Conservation (phyloP, 2,113 vertebrate species). For the Glaucidium brasilianum region DNA sequence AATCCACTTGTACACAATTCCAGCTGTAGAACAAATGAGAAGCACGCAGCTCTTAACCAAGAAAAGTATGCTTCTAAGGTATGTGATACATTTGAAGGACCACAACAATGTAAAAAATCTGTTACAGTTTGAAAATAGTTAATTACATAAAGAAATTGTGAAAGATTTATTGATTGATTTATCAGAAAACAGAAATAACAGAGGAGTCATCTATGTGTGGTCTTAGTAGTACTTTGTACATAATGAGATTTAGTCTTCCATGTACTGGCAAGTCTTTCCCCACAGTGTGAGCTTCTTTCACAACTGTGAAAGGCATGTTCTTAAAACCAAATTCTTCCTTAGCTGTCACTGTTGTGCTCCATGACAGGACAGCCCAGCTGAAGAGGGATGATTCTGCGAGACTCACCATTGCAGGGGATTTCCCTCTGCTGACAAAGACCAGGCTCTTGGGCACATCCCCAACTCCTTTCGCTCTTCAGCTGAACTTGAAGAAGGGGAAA, state of each 20-base stretch:
- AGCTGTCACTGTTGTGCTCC: neutral
- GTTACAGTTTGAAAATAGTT: neutral
- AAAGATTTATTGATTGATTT: neutral
- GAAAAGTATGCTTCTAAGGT: neutral
- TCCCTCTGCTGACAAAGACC: neutral
- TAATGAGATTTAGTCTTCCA: neutral
- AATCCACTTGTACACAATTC: neutral
- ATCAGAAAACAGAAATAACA: neutral
- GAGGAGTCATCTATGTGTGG: neutral
- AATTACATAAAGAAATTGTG: neutral
- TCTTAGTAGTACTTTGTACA: neutral
- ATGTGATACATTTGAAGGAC: neutral
- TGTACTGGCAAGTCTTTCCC: neutral
- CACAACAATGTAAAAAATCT: neutral
- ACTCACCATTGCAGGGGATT: neutral
- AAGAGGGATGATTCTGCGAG: neutral
- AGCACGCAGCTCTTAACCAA: neutral
- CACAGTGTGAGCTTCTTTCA: neutral
- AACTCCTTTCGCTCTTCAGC: neutral
- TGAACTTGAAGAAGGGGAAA: neutral
- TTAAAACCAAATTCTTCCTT: neutral
- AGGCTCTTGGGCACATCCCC: neutral
- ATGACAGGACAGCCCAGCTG: fast-evolving
- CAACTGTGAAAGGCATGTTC: neutral
- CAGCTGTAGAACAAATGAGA: neutral